Conservation (phyloP, 2,113 vertebrate genomes). For the Mustela lutreola region DNA sequence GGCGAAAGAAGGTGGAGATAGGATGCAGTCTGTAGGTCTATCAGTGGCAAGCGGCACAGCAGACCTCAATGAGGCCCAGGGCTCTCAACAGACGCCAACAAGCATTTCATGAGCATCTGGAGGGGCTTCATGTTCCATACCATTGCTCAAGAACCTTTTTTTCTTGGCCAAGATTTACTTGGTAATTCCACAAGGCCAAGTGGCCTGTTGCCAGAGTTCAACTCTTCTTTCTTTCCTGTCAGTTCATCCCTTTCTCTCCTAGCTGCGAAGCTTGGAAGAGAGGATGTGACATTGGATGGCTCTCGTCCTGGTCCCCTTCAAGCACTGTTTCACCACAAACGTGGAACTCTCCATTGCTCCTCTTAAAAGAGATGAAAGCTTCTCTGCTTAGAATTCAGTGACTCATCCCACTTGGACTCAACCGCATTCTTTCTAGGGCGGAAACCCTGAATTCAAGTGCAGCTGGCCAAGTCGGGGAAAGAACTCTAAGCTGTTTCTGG, state of each 20-base stretch:
- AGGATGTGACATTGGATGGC: background rate
- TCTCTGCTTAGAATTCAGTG: conserved; percentile 72
- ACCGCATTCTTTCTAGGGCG: conserved; percentile 64
- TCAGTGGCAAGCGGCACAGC: background rate
- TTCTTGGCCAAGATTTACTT: conserved; percentile 55
- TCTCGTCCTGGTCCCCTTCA: background rate
- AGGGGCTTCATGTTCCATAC: conserved; percentile 60
- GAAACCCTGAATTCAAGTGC: conserved; percentile 68
- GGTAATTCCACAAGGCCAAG: conserved; percentile 43
- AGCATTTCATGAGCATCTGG: conserved; percentile 59
- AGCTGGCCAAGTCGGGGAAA: conserved; percentile 69
- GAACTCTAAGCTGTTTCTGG: conserved; percentile 67
- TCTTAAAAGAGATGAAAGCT: conserved; percentile 60
- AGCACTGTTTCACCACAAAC: conserved; percentile 60
- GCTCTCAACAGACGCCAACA: conserved; percentile 18
- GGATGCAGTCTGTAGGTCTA: background rate
- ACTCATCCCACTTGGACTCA: conserved; percentile 72
- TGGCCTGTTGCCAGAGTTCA: conserved; percentile 60
- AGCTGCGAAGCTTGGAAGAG: background rate
- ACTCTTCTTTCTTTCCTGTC: conserved; percentile 19
- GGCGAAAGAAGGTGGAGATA: background rate
- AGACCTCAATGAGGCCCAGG: background rate
- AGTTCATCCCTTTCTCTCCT: background rate
- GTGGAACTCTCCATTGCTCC: conserved; percentile 17
- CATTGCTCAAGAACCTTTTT: background rate